Evolutionary conservation across 92 coral and sea anemone species (phyloP), one percentile per base, ranked within the genome.

Genomic region (Parazoanthus atlanticus): DNA sequence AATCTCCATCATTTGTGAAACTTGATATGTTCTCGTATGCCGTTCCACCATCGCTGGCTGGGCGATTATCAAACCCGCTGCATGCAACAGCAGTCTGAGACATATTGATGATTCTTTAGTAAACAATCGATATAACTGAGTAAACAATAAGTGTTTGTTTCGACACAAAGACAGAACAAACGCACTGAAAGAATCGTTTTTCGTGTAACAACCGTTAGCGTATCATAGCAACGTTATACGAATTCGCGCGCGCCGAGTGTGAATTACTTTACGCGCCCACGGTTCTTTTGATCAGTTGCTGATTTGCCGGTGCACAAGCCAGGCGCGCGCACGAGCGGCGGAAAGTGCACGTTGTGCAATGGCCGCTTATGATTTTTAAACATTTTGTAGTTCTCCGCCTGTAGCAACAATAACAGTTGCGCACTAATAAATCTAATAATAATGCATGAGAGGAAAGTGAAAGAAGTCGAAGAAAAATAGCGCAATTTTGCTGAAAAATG

Each of bases 81-180:
- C 33, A 43, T 71, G 67, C 21, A 19, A 58, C 74, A 38, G 46
- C 74, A 47, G 77, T 67, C 66, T 84, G 78, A 21, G 49, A 70
- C 87, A 84, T 84, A 46, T n/a, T 46, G 61, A 1, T 28, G 72
- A 58, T 47, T 26, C 41, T 84, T 75, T 70, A 43, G 78, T 69
- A 40, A 84, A 84, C 78, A 70, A 84, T 84, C 78, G 33, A 31
- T 71, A 75, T 23, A 75, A 36, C 43, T 75, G 79, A 67, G 76
- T 29, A 41, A 49, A 84, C 87, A 84, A 70, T 84, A 74, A 84
- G 11, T 54, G 87, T 84, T 84, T 84, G 87, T 84, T 84, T 84
- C 87, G 87, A 84, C 76, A 84, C 87, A 84, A 84, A 84, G 78
- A 70, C 65, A 70, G 67, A 84, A 84, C 87, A 84, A 84, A 69